Evolutionary conservation across 2,888 invertebrate species (phyloP).

Genomic region (Sepioteuthis lessoniana): DNA sequence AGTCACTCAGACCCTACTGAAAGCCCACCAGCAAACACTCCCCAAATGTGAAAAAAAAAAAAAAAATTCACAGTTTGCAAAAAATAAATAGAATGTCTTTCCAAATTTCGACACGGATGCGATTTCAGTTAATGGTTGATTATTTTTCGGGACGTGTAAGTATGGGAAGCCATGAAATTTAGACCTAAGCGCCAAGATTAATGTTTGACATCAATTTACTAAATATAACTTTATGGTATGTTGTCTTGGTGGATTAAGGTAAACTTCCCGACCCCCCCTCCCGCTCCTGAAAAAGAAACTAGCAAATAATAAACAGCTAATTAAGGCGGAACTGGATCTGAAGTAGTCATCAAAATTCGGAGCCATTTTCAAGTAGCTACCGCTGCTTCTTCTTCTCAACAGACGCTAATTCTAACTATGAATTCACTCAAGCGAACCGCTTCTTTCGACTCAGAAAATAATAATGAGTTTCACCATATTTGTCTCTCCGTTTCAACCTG

Average conservation of each 20-base stretch:
- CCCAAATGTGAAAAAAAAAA: no score
- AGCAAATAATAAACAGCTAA: neutral
- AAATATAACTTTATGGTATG: neutral
- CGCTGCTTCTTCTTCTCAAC: neutral
- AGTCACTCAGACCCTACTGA: no score
- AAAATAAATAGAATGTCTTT: no score
- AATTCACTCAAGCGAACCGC: neutral
- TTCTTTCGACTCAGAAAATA: neutral
- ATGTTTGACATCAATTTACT: neutral
- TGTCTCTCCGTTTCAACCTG: neutral
- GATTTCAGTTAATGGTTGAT: no score
- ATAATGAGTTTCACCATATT: neutral
- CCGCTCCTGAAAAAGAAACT: neutral
- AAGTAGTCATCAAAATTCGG: neutral
- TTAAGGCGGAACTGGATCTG: neutral
- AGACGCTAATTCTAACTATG: neutral
- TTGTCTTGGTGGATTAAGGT: no score
- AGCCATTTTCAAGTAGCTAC: neutral
- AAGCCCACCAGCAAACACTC: no score
- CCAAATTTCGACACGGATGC: no score
- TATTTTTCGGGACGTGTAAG: no score
- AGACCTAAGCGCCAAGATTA: neutral
- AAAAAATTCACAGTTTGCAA: no score
- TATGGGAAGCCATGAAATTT: no score
- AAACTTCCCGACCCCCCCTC: no score